Conservation (phyloP, 2,113 vertebrate species). For the Tragulus kanchil region DNA sequence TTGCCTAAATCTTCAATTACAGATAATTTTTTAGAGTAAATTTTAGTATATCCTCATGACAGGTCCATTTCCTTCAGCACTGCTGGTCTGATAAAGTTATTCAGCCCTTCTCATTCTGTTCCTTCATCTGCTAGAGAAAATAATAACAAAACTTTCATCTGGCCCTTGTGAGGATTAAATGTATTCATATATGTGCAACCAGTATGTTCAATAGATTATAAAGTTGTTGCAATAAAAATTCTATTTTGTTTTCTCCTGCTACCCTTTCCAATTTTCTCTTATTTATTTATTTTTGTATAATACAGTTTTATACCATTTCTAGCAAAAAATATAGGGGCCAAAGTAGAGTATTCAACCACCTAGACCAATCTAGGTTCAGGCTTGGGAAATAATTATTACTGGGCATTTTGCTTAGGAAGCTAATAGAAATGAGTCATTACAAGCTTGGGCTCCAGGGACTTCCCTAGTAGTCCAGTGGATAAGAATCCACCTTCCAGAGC, state of each 20-base stretch:
- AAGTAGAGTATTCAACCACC: neutral
- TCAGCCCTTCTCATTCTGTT: neutral
- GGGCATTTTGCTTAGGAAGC: neutral
- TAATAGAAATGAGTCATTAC: neutral
- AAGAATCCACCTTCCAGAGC: neutral
- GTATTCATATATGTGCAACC: neutral
- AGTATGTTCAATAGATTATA: neutral
- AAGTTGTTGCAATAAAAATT: neutral
- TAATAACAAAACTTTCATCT: neutral
- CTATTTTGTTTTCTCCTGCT: neutral
- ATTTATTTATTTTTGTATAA: neutral
- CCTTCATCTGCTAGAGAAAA: neutral
- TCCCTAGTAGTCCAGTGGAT: neutral
- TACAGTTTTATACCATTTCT: neutral
- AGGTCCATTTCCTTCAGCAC: too few relatives aligned
- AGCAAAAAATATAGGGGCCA: neutral
- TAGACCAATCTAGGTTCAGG: neutral
- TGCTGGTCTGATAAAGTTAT: too few relatives aligned
- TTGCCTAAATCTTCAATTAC: neutral
- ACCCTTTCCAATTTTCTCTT: neutral
- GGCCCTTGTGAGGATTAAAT: neutral
- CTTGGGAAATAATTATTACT: neutral
- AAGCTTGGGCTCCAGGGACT: neutral
- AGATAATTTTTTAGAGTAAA: constrained; percentile 7
- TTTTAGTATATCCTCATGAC: neutral